These are phyloP conservation scores for Diorhabda sublineata DNA, from an alignment of 1,140 invertebrate genomes.

Conservation along the genomic window DNA sequence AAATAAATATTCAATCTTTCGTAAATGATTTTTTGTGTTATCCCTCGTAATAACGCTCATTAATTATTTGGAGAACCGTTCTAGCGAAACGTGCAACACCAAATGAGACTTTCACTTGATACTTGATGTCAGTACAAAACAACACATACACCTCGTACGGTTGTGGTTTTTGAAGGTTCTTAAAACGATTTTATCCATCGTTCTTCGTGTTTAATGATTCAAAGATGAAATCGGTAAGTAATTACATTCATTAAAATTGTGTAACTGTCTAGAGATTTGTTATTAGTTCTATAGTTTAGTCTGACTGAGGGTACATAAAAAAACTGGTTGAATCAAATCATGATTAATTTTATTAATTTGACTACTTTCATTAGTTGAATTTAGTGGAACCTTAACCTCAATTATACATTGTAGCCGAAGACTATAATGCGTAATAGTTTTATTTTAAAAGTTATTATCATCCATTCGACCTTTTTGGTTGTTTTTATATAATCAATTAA, in stretches of 20 bases:
- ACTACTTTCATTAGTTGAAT: too few relatives aligned
- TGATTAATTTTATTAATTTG: too few relatives aligned
- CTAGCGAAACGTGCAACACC: not conserved
- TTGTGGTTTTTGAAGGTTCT: not conserved
- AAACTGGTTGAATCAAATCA: too few relatives aligned
- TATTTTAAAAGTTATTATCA: too few relatives aligned
- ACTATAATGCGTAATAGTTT: too few relatives aligned
- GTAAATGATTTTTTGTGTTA: not conserved
- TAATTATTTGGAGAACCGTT: not conserved
- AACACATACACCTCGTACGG: not conserved
- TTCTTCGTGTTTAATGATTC: not conserved
- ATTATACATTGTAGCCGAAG: too few relatives aligned
- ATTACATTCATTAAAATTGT: constrained; percentile 1
- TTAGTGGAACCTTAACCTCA: too few relatives aligned
- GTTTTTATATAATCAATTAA: too few relatives aligned
- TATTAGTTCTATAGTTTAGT: too few relatives aligned
- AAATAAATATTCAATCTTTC: too few relatives aligned
- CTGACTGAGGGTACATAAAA: too few relatives aligned
- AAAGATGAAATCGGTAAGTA: not conserved
- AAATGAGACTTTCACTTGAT: not conserved
- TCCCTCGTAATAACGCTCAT: not conserved
- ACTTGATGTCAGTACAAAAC: not conserved
- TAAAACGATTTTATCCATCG: not conserved
- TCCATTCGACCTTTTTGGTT: too few relatives aligned
- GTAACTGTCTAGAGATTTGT: not conserved